Conservation (phyloP, 2,113 vertebrate genomes). For the Epinephelus lanceolatus region DNA sequence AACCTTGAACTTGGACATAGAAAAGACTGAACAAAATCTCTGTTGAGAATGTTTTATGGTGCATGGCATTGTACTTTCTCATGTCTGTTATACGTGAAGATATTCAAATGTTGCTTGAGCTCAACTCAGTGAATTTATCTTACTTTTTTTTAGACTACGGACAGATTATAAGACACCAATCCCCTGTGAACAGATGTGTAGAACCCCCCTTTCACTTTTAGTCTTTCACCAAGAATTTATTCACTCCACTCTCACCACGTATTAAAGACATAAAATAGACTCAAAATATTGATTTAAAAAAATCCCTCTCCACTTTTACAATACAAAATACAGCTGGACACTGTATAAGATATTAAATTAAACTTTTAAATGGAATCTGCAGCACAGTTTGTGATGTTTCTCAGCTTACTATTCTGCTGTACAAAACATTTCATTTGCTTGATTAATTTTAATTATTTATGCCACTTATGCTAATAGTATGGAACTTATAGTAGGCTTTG, state of each 20-base stretch:
- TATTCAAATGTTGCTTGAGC: neutral
- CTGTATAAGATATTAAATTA: no score
- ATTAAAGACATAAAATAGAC: no score
- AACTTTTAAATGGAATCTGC: no score
- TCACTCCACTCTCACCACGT: no score
- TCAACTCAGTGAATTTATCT: neutral
- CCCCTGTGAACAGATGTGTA: neutral
- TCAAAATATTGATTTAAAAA: no score
- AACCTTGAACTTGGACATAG: neutral
- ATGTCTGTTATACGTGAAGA: neutral
- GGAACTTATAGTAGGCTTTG: no score
- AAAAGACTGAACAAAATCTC: neutral
- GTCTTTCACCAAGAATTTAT: no score
- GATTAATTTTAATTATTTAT: no score
- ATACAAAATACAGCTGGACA: neutral
- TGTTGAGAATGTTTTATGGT: neutral
- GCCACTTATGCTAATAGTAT: no score
- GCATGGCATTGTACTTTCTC: neutral
- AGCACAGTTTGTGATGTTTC: no score
- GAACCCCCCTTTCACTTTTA: neutral
- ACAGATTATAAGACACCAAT: neutral
- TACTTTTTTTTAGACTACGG: neutral
- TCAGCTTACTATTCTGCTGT: no score
- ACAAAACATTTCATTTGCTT: no score
- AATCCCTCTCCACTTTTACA: neutral